These are phyloP conservation scores for Papilio demoleus DNA, from an alignment of 2,888 invertebrate species.

Conservation along the genomic window DNA sequence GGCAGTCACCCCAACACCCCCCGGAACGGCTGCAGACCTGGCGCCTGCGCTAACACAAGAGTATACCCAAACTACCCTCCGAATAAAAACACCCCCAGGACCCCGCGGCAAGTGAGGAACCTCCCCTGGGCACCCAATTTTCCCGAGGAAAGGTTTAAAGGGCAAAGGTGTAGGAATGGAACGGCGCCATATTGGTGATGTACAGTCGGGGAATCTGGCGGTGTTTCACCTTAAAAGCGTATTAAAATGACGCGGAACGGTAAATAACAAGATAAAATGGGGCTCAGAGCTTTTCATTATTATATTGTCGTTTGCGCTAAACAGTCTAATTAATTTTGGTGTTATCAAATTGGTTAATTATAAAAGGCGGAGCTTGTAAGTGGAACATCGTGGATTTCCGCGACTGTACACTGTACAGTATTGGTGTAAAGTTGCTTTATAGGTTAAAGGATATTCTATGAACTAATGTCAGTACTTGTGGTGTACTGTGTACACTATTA, in stretches of 20 bases:
- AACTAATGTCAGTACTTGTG: not conserved
- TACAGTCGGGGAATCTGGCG: no score
- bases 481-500: not conserved
- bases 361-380: no score
- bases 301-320: no score
- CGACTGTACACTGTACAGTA: constrained; percentile 8
- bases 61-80: constrained; percentile 62
- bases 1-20: constrained; percentile 68
- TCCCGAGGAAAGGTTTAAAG: constrained; percentile 71
- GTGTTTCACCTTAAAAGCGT: no score
- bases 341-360: no score
- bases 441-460: not conserved
- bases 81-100: constrained; percentile 59
- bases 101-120: constrained; percentile 68
- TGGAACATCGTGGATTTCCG: no score
- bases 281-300: no score
- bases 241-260: no score
- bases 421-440: not conserved
- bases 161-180: constrained; percentile 69
- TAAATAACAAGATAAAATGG: no score
- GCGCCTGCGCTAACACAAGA: constrained; percentile 63
- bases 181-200: constrained; percentile 74
- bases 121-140: constrained; percentile 72
- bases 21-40: constrained; percentile 71
- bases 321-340: no score